phyloP scores from a whole-genome alignment of 2,797 vertebrate species.

The Sardinella longiceps region DNA sequence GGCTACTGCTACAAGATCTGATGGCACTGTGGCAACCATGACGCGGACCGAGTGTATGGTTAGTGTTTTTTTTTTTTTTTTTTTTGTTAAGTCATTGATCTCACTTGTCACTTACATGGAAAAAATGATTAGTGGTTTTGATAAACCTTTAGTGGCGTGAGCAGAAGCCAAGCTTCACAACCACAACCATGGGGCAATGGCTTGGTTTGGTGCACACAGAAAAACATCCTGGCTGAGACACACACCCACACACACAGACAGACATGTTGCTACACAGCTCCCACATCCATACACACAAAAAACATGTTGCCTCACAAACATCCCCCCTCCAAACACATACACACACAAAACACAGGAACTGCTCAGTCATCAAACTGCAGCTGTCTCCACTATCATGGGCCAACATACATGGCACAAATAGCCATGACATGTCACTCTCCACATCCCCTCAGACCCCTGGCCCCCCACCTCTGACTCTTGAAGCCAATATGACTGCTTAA shows the following conservation, averaged over 20 bases:
- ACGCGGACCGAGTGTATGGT: background rate
- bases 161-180: background rate
- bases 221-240: background rate
- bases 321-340: no score
- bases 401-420: background rate
- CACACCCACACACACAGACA: constrained; percentile 4
- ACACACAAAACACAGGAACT: constrained; percentile 10
- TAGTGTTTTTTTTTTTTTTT: background rate
- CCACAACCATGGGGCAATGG: background rate
- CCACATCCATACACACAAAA: no score
- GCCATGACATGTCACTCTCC: background rate
- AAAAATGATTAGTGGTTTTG: background rate
- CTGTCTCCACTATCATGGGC: background rate
- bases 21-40: constrained; percentile 3
- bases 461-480: background rate
- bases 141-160: background rate
- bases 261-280: no score
- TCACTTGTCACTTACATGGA: no score
- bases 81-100: no score
- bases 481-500: background rate
- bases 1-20: background rate
- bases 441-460: background rate
- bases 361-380: background rate
- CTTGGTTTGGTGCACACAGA: background rate
- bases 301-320: background rate